These are phyloP conservation scores for Plestiodon gilberti DNA, from an alignment of 2,113 vertebrate species.

Conservation along the genomic window DNA sequence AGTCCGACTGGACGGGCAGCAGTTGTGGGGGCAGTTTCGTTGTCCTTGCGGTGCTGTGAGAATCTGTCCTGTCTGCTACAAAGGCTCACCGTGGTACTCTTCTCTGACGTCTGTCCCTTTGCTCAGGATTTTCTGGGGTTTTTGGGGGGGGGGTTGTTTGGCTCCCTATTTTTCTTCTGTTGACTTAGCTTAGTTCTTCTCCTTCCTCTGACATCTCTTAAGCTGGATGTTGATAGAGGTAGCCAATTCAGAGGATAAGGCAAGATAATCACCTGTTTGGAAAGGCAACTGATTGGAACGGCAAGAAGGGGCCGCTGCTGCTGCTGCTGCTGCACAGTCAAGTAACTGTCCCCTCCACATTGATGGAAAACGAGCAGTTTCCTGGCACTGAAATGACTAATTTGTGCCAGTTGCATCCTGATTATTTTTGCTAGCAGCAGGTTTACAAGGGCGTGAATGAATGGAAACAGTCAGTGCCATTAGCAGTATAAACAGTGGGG, in stretches of 20 bases:
- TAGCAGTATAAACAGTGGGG: conserved; percentile 46
- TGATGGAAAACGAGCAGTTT: conserved; percentile 41
- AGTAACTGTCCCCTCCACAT: neutral
- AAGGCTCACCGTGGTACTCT: neutral
- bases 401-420: conserved; percentile 40
- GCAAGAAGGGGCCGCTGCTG: neutral
- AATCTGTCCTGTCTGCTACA: neutral
- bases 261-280: neutral
- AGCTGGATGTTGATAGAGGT: neutral
- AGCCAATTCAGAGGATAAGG: neutral
- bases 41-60: neutral
- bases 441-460: conserved; percentile 45
- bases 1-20: no score
- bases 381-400: conserved; percentile 47
- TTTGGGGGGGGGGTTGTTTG: neutral
- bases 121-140: neutral
- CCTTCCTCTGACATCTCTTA: neutral
- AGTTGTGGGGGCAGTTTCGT: no score
- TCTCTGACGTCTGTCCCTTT: neutral
- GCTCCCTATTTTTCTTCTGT: neutral
- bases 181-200: fast-evolving
- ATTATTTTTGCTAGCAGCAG: conserved; percentile 43
- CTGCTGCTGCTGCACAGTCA: neutral
- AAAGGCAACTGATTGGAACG: neutral
- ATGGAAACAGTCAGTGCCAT: conserved; percentile 46